Evolutionary conservation across 53 echinoderm and acorn worm species (phyloP), one percentile per base, ranked within the genome.

Genomic region (Echinometra lucunter): DNA sequence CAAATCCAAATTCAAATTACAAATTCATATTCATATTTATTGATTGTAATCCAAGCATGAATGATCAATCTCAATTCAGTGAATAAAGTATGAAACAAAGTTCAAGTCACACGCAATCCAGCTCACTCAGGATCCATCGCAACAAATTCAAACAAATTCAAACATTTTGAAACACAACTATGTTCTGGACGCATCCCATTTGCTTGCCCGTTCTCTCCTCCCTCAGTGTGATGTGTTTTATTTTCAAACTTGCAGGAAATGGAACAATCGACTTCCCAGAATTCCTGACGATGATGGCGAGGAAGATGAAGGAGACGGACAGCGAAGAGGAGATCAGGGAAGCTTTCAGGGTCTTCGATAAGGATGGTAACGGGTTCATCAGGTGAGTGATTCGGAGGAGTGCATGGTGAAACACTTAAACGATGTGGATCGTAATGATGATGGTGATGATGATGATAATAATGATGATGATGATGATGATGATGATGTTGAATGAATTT

Each of bases 261-360:
- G 98, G 98, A 47, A 97, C 95, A 2, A 98, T 98, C 57, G 98
- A 98, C 57, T 98, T 98, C 92, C 96, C 97, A 72, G 98, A 98
- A 75, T 98, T 98, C 93, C 92, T 98, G 57, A 96, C 98, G 72
- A 98, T 98, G 98, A 98, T 98, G 98, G 97, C 98, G 45, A 94
- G 95, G 56, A 97, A 97, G 88, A 97, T 98, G 97, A 97, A 95
- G 74, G 97, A 98, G 74, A 94, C 97, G 12, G 96, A 97, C 74
- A 95, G 94, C 13, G 96, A 98, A 44, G 98, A 98, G 32, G 97
- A 97, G 91, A 98, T 98, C 95, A 97, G 96, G 45, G 95, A 97
- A 96, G 98, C 98, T 15, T 98, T 98, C 92, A 96, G 96, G 95
- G 98, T 98, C 7, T 97, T 98, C 47, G 98, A 97, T 89, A 97